Evolutionary conservation across 1,140 invertebrate genomes (phyloP), one percentile per base, ranked within the genome.

Genomic region (Sitodiplosis mosellana): DNA sequence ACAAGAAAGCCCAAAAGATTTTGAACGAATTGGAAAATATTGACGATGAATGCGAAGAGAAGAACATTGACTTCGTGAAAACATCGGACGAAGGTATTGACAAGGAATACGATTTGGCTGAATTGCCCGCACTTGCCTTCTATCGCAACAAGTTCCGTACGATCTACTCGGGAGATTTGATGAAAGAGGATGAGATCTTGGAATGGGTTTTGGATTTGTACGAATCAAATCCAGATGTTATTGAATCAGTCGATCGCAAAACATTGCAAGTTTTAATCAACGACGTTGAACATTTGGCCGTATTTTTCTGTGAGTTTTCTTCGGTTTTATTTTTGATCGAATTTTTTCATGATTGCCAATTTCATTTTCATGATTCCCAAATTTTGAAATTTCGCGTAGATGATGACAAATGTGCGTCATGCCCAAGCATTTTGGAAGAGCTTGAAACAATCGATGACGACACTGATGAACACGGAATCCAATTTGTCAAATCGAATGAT

Each of bases 371-470:
- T 48, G 33, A 44, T 40, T 41, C n/a, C n/a, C n/a, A n/a, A n/a
- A n/a, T n/a, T n/a, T n/a, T n/a, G n/a, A n/a, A n/a, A n/a, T n/a
- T 38, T 12, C 8, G 54, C 59, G 49, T 56, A 87, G 84, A 88
- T 65, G 83, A 85, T 59, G 83, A 90, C 56, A 80, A 83, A 55
- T 87, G 83, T 58, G 75, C 83, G 49, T 75, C 79, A 10, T 93
- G 88, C 60, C 73, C 78, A 45, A 78, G 81, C 52, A 81, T 93
- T 51, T 66, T 94, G 17, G 79, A 88, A 55, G 87, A 92, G 56
- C 65, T 94, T 50, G 90, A 94, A 68, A 91, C 85, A 34, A 93
- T 94, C 57, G 89, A 93, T 58, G 89, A 93, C 64, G 87, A 92
- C 54, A 87, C 87, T 8, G 87, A 93, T 59, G 80, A 88, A 56